Evolutionary conservation across 92 coral and sea anemone genomes (phyloP), one percentile per base, ranked within the genome.

Genomic region (Isaurus tuberculatus): DNA sequence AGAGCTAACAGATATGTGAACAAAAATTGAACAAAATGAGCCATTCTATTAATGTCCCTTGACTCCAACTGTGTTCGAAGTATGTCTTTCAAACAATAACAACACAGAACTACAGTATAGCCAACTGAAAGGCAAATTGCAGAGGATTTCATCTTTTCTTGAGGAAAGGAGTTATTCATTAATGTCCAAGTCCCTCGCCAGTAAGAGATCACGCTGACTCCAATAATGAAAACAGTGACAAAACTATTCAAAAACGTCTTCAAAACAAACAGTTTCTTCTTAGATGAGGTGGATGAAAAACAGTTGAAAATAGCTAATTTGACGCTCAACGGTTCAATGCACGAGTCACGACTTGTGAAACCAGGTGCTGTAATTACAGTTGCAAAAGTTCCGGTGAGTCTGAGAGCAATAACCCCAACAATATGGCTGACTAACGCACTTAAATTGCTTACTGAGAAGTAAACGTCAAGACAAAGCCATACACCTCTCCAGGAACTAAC

Each of bases 101-200:
- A 75, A 2, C 43, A 8, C 3, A 72, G 14, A 63, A 42, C n/a
- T 1, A 77, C 34, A 6, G 29, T 17, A 68, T 42, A 53, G 26
- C 90, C 88, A 0, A 90, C 30, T 20, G 73, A 49, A 10, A 72
- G 57, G 5, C 55, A 57, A 19, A 61, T 42, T 26, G 69, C 0
- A 25, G 70, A 17, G 10, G 32, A 20, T 14, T 42, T 26, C 20
- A 42, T 13, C 34, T 31, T 43, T 2, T 43, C 85, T 23, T 51
- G 27, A 1, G 68, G 40, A 20, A 79, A 51, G 13, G 29, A 55
- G 70, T 31, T 72, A 61, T 67, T 70, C 51, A 80, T 5, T 3
- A 90, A 37, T 2, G 44, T 67, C 98, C 98, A 93, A 13, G 95
- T 91, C 7, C 95, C 95, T 73, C 98, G 80, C 98, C 95, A 93